Evolutionary conservation across 1,140 invertebrate genomes (phyloP).

Genomic region (Trichonephila inaurata): DNA sequence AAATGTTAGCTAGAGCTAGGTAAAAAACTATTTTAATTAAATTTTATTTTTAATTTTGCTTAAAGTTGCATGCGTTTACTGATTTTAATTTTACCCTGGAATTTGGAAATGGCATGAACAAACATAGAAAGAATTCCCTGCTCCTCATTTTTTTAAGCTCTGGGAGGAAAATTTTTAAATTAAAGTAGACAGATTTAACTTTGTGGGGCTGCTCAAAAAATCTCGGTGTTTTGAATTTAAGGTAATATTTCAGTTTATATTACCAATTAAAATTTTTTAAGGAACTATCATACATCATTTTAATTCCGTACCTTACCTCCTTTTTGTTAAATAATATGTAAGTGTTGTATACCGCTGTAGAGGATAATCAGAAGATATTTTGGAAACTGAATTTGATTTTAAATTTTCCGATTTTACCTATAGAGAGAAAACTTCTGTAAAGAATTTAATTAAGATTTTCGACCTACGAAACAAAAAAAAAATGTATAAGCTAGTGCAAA

Average conservation of each 20-base stretch:
- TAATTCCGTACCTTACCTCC: too few relatives aligned
- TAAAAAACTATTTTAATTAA: slow-evolving; percentile 39
- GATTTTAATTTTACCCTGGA: slow-evolving; percentile 33
- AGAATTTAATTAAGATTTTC: too few relatives aligned
- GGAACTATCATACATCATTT: too few relatives aligned
- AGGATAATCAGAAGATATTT: too few relatives aligned
- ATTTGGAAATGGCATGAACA: slow-evolving; percentile 27
- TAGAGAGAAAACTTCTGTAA: too few relatives aligned
- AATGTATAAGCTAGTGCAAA: too few relatives aligned
- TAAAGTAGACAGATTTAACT: not conserved
- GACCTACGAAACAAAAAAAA: too few relatives aligned
- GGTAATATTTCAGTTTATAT: not conserved
- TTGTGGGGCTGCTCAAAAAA: not conserved
- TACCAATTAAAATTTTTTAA: not conserved
- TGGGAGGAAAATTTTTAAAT: slow-evolving; percentile 4
- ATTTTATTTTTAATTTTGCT: slow-evolving; percentile 16
- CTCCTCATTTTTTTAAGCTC: not conserved
- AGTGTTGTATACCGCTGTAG: too few relatives aligned
- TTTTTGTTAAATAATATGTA: too few relatives aligned
- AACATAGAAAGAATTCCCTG: not conserved
- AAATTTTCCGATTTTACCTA: too few relatives aligned
- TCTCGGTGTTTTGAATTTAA: not conserved
- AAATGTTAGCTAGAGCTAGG: not conserved
- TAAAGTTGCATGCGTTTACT: slow-evolving; percentile 9
- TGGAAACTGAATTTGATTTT: too few relatives aligned